Evolutionary conservation across 23 tunicate genomes (phyloP).

Genomic region (Oikopleura dioica): DNA sequence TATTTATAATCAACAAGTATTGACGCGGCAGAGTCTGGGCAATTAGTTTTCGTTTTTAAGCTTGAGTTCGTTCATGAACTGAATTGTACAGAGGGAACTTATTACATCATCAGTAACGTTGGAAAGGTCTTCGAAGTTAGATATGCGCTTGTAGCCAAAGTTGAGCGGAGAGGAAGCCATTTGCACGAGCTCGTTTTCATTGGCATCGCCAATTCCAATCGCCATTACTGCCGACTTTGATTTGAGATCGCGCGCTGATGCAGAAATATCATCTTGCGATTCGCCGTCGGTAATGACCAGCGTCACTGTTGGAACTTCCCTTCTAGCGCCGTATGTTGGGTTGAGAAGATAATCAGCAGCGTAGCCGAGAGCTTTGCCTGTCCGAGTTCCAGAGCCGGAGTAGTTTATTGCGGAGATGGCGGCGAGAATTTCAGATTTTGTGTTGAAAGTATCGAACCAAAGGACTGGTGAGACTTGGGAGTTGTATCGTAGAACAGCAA

Average conservation of each 20-base stretch:
- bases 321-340: constrained; percentile 27
- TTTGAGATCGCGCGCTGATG: constrained; percentile 19
- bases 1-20: too few species aligned
- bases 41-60: too few species aligned
- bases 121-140: neutral
- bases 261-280: constrained; percentile 21
- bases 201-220: constrained; percentile 26
- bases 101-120: neutral
- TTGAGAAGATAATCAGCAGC: constrained; percentile 27
- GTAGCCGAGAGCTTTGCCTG: constrained; percentile 25
- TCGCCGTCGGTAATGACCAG: constrained; percentile 54
- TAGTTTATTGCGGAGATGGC: constrained; percentile 23
- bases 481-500: neutral
- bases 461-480: neutral
- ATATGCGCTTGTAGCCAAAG: constrained; percentile 13
- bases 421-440: neutral
- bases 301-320: constrained; percentile 33
- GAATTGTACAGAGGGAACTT: neutral
- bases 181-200: constrained; percentile 16
- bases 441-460: neutral
- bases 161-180: constrained; percentile 25
- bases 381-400: constrained; percentile 29
- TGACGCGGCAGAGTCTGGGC: too few species aligned
- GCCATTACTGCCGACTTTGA: constrained; percentile 25
- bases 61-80: neutral